These are phyloP conservation scores for Serilophus lunatus DNA, from an alignment of 2,113 vertebrate species.

Conservation along the genomic window DNA sequence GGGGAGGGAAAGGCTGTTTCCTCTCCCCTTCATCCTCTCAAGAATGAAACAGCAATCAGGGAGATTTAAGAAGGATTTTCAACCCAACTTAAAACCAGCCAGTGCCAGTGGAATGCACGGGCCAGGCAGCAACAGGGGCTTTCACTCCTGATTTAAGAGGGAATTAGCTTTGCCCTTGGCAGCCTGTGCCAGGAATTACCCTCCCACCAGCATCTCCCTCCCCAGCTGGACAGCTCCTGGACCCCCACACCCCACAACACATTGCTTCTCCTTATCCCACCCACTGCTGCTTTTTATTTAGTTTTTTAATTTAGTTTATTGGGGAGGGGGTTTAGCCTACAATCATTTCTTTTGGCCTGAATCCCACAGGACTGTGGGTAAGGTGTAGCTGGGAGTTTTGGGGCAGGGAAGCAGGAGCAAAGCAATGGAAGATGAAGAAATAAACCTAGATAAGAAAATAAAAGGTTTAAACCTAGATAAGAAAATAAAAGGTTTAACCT, in stretches of 20 bases:
- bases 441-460: not conserved
- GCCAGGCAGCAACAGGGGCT: constrained; percentile 25
- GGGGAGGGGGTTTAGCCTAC: not conserved
- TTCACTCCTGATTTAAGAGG: not conserved
- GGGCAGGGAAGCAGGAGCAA: not conserved
- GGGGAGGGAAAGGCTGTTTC: not conserved
- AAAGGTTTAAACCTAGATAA: not conserved
- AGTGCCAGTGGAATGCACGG: constrained; percentile 58
- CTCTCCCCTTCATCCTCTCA: constrained; percentile 63
- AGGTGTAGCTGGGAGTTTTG: accelerated
- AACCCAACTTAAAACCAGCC: not conserved
- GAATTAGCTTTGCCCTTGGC: constrained; percentile 35
- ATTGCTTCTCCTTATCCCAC: not conserved
- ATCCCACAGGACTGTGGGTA: not conserved
- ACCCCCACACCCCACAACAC: not conserved
- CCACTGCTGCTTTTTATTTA: not conserved
- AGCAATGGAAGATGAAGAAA: not conserved
- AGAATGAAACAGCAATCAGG: constrained; percentile 56
- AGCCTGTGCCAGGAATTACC: constrained; percentile 7
- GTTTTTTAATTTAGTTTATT: too few species aligned
- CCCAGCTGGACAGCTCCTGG: not conserved
- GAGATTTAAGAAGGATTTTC: constrained; percentile 44
- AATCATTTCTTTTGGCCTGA: not conserved
- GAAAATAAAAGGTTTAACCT: not conserved
- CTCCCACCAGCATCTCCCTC: not conserved